These are phyloP conservation scores for Microhierax caerulescens DNA, from an alignment of 2,797 vertebrate species.

Conservation along the genomic window DNA sequence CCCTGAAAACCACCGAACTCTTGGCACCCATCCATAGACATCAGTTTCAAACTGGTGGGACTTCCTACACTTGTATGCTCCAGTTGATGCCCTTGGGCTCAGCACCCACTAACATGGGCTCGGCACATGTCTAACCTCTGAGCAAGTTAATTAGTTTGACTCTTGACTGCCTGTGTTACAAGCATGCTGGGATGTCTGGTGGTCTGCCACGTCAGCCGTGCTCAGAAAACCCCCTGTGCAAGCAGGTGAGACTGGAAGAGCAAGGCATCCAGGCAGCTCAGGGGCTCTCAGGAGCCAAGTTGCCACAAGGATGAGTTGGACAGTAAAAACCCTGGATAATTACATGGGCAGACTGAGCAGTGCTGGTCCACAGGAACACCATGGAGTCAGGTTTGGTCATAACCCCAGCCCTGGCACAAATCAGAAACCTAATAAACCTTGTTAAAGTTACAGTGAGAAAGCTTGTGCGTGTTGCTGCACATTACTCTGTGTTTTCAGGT, in stretches of 20 bases:
- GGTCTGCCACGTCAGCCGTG: fast-evolving
- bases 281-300: background rate
- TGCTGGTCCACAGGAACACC: background rate
- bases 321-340: background rate
- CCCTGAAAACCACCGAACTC: background rate
- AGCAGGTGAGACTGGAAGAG: background rate
- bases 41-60: background rate
- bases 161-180: background rate
- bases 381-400: background rate
- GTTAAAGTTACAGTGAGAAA: background rate
- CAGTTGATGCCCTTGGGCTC: background rate
- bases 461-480: background rate
- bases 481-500: background rate
- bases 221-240: background rate
- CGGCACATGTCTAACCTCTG: background rate
- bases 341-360: background rate
- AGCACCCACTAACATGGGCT: background rate
- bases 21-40: fast-evolving
- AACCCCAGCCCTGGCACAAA: background rate
- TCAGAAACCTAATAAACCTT: background rate
- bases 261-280: background rate
- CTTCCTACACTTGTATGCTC: background rate
- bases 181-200: fast-evolving
- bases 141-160: background rate
- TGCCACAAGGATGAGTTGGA: background rate